Base-by-base conservation (phyloP, 2,888 invertebrate genomes). In the Listrodromus nycthemerus region DNA sequence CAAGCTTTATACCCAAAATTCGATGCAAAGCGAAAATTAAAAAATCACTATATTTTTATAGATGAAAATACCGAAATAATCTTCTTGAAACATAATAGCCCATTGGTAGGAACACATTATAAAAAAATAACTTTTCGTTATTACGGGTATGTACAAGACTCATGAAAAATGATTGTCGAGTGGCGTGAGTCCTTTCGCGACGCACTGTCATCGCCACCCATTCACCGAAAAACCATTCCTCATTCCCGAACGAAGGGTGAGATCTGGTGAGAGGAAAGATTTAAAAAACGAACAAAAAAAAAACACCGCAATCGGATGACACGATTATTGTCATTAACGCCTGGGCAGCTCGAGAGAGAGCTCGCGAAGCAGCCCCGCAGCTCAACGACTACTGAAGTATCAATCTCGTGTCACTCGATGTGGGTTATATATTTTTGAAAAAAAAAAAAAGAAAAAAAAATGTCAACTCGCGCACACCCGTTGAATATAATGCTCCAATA, bases 401-500 rank as follows among this genome's bases (percentile, higher is more conserved):
- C 92, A 92, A 93, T 92, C 92, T 92, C 91, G 89, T 90, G 92
- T 92, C 91, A 90, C 19, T 27, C 24, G 88, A 48, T 24, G 4
- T 66, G 55, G 82, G 88, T 86, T 91, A 91, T 91, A 91, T 92
- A 92, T 92, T 92, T 93, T 92, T 91, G 89, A 91, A 92, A 92
- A 41, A 13, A 41, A 41, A 41, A 41, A 41, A 41, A 41, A 33
- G 33, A 6, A 41, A 41, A 41, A 41, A 85, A 84, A 83, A 90
- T 91, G 89, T 92, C 90, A 90, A 90, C 91, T 89, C 89, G 89
- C 89, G 90, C 89, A 91, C 90, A 61, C 27, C 90, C 78, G 84
- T 63, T 75, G 78, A 75, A 81, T 90, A 92, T 92, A 92, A 92
- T 93, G 92, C 92, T 90, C 90, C 91, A 92, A 92, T 92, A 93